Conservation (phyloP, 2,797 vertebrate species). For the Antrozous pallidus region DNA sequence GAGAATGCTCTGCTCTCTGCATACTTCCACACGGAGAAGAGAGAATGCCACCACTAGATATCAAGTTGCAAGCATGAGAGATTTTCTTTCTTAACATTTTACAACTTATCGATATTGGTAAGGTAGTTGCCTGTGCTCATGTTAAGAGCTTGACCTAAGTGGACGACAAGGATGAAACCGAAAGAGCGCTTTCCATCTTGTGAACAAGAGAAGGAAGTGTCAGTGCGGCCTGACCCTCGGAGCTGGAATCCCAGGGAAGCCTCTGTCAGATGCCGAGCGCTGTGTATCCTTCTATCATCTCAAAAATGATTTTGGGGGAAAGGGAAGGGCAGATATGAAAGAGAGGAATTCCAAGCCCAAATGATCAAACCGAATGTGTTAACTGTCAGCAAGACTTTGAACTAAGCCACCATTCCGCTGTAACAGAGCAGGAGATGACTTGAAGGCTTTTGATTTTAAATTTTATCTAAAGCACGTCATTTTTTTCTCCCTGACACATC, state of each 20-base stretch:
- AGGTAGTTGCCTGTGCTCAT: conserved; percentile 28
- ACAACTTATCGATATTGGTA: conserved; percentile 77
- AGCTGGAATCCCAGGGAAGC: conserved; percentile 45
- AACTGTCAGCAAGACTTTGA: conserved; percentile 85
- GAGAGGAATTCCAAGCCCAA: conserved; percentile 75
- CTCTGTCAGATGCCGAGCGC: conserved; percentile 28
- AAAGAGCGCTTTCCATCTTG: conserved; percentile 47
- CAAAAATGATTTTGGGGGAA: conserved; percentile 65
- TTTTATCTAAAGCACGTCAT: conserved; percentile 82
- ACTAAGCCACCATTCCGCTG: conserved; percentile 79
- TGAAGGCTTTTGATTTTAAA: conserved; percentile 84
- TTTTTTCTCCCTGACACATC: conserved; percentile 82
- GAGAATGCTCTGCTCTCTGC: conserved; percentile 82
- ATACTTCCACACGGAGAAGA: conserved; percentile 80
- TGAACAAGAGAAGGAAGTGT: conserved; percentile 15
- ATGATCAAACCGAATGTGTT: conserved; percentile 86
- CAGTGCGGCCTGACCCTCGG: conserved; percentile 57
- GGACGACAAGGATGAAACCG: background rate
- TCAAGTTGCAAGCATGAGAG: conserved; percentile 65
- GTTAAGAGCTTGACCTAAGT: conserved; percentile 58
- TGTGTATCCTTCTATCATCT: conserved; percentile 54
- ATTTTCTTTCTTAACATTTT: conserved; percentile 71
- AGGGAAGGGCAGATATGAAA: conserved; percentile 71
- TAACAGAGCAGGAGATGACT: conserved; percentile 81
- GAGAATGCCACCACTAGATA: conserved; percentile 82